phyloP scores from a whole-genome alignment of 2,888 invertebrate genomes.

The Trachelus iudaicus region DNA sequence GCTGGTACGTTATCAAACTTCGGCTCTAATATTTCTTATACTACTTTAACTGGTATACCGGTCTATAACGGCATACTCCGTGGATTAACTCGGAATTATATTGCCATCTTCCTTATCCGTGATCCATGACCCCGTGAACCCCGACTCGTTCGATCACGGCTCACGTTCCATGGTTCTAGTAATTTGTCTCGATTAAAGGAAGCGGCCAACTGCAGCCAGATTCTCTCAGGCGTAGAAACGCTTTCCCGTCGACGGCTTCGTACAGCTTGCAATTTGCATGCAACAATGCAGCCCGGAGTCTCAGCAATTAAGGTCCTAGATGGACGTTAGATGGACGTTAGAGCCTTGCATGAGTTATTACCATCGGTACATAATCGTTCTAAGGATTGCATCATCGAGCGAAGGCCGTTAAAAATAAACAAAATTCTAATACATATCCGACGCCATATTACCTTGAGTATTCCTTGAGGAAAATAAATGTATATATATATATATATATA shows the following conservation, averaged over 20 bases:
- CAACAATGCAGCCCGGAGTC: neutral
- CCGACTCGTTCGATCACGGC: constrained; percentile 38
- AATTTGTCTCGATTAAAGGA: constrained; percentile 51
- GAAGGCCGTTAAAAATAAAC: neutral
- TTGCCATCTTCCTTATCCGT: neutral
- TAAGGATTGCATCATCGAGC: neutral
- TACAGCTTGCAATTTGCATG: neutral
- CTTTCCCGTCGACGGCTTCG: neutral
- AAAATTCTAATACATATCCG: neutral
- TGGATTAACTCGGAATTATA: constrained; percentile 30
- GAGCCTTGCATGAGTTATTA: neutral
- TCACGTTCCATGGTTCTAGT: constrained; percentile 40
- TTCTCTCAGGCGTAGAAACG: neutral
- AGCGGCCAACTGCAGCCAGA: constrained; percentile 15
- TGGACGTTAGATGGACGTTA: neutral
- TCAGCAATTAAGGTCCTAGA: neutral
- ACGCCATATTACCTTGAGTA: neutral
- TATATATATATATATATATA: neutral
- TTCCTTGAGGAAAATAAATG: neutral
- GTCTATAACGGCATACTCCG: neutral
- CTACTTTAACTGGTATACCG: neutral
- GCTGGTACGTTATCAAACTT: neutral
- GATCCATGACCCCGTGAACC: constrained; percentile 30
- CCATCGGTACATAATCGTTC: neutral
- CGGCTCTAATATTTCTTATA: too few relatives aligned